Base-by-base conservation (phyloP, 1,140 invertebrate genomes). In the Phymastichus coffea region DNA sequence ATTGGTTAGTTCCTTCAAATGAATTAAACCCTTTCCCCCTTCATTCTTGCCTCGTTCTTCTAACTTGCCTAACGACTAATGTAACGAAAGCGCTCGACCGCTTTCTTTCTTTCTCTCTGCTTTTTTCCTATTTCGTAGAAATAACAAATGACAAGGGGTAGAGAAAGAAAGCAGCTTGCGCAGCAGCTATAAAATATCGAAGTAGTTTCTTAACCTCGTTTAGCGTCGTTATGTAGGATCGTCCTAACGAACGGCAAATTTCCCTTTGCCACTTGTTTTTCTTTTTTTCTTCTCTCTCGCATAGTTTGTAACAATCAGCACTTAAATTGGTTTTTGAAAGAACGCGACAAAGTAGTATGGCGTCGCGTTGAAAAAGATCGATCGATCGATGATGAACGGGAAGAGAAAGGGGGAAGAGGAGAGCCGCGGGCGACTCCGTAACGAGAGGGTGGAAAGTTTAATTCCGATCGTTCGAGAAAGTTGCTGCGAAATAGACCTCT, bases 391-490 rank as follows among this genome's bases (percentile, higher is more conserved):
- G n/a, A n/a, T n/a, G n/a, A n/a, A n/a, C n/a, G n/a, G n/a, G n/a
- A n/a, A n/a, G n/a, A n/a, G n/a, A n/a, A n/a, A n/a, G n/a, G n/a
- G n/a, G n/a, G n/a, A n/a, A n/a, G 63, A 48, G 51, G 38, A 43
- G 51, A 38, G 54, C 43, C 35, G 38, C n/a, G 57, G 33, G 46
- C 20, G 44, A 46, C 38, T 28, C 26, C 48, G 41, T 20, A 35
- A 20, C 7, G 23, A 30, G 44, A 61, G 57, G 64, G 64, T 63
- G 58, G 61, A 68, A 68, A 65, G 66, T 70, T 67, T 68, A 68
- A 66, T 69, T 67, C 60, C 66, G 60, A 47, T 59, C 37, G 47
- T 38, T 55, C 54, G 48, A 17, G 49, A 38, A 49, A 52, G 55
- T 57, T 58, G 40, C 52, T 25, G 40, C 40, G 26, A 55, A 63